Evolutionary conservation across 2,888 invertebrate genomes (phyloP).

Genomic region (Falcaria lacertinaria): DNA sequence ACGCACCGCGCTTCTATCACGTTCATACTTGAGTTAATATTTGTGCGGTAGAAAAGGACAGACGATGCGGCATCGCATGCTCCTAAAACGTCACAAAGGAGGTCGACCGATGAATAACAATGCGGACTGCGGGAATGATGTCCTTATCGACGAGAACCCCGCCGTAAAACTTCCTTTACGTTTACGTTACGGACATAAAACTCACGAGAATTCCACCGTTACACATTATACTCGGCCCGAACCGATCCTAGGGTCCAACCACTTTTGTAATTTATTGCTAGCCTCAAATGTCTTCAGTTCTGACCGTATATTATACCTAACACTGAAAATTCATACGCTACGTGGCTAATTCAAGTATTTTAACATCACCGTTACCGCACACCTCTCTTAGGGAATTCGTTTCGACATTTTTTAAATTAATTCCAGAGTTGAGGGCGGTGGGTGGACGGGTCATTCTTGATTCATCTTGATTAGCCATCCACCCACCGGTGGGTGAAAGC

Average conservation of each 20-base stretch:
- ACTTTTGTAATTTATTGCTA: background rate
- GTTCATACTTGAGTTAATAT: constrained; percentile 12
- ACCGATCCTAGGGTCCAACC: no score
- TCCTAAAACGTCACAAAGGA: constrained; percentile 72
- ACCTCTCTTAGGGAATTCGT: no score
- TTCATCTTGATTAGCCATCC: no score
- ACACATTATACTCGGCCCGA: background rate
- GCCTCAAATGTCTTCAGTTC: no score
- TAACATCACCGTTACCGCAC: no score
- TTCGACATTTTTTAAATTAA: no score
- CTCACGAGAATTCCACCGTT: background rate
- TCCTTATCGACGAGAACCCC: constrained; percentile 53
- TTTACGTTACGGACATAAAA: constrained; percentile 6
- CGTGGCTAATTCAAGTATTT: no score
- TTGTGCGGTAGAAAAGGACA: constrained; percentile 32
- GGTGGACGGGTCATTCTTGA: no score
- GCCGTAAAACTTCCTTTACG: constrained; percentile 18
- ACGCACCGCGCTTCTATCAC: constrained; percentile 51
- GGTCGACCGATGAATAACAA: constrained; percentile 76
- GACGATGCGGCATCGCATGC: constrained; percentile 71
- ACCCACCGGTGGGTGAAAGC: no score
- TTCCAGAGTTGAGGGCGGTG: no score
- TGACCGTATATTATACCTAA: no score
- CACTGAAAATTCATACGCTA: no score
- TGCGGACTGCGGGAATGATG: constrained; percentile 76